Evolutionary conservation across 2,113 vertebrate species (phyloP), one percentile per base, ranked within the genome.

Genomic region (Cisticola juncidis): DNA sequence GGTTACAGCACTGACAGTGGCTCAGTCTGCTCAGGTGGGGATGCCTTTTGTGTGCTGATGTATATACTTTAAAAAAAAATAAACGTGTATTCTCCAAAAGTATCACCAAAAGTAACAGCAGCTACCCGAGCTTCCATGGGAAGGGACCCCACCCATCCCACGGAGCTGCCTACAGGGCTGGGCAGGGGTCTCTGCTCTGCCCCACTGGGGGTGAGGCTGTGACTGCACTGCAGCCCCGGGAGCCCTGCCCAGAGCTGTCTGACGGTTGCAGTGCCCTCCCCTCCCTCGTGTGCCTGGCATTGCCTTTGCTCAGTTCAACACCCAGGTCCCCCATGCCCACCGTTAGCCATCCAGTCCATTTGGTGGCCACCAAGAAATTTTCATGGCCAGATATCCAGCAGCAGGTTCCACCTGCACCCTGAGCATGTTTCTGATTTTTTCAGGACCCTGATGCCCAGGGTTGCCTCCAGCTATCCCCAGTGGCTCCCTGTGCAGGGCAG

Each of bases 341-440:
- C 0, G 0, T 19, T 0, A 1, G 44, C 9, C 42, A 6, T 6
- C 79, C 89, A n/a, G n/a, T 33, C 51, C 29, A 0, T 16, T 3
- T 12, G 24, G 4, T 18, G 61, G 15, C 38, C n/a, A 3, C 40
- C 1, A 2, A 8, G 24, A 24, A 16, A 13, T 31, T 42, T 9
- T 1, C 0, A 1, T 2, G 35, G 58, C 35, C 9, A 5, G 31
- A 4, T 2, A 1, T 3, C 58, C 42, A n/a, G 47, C 36, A 40
- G 78, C 65, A 44, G 19, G 17, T 36, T 20, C 65, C 7, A 4
- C 17, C 28, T 6, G 19, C 36, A 26, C 31, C 36, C 44, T 47
- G 50, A 15, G 25, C 36, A 3, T 0, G 2, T 23, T 40, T 29
- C 31, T 35, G 24, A 0, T 35, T 51, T 42, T 26, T 21, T 12